Evolutionary conservation across 2,113 vertebrate genomes (phyloP).

Genomic region (Podarcis muralis): DNA sequence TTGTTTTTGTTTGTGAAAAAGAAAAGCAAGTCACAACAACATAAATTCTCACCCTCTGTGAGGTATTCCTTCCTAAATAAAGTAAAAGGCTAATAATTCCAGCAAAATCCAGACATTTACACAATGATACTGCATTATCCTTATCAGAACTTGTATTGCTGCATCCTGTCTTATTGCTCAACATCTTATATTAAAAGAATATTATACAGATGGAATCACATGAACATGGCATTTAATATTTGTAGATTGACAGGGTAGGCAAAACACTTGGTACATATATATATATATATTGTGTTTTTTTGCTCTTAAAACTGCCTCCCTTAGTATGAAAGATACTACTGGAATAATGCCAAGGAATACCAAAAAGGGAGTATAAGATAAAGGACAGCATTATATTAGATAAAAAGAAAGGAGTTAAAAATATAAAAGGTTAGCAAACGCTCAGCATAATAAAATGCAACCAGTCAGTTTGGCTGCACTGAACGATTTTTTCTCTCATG

Average conservation of each 20-base stretch:
- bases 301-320: not conserved
- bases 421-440: not conserved
- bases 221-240: not conserved
- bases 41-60: slow-evolving; percentile 27
- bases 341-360: not conserved
- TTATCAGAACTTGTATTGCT: not conserved
- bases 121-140: not conserved
- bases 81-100: slow-evolving; percentile 2
- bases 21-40: slow-evolving; percentile 58
- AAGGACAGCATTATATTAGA: rapidly evolving
- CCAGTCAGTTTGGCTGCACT: not conserved
- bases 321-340: not conserved
- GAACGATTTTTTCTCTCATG: not conserved
- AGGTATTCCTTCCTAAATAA: slow-evolving; percentile 27
- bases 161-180: not conserved
- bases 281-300: not conserved
- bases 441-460: not conserved
- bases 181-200: not conserved
- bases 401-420: not conserved
- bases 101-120: slow-evolving; percentile 5
- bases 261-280: not conserved
- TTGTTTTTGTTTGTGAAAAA: slow-evolving; percentile 46
- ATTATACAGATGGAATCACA: not conserved
- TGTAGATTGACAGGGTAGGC: not conserved
- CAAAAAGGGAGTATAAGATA: not conserved